Base-by-base conservation (phyloP, 2,888 invertebrate species). In the Notodonta ziczac region DNA sequence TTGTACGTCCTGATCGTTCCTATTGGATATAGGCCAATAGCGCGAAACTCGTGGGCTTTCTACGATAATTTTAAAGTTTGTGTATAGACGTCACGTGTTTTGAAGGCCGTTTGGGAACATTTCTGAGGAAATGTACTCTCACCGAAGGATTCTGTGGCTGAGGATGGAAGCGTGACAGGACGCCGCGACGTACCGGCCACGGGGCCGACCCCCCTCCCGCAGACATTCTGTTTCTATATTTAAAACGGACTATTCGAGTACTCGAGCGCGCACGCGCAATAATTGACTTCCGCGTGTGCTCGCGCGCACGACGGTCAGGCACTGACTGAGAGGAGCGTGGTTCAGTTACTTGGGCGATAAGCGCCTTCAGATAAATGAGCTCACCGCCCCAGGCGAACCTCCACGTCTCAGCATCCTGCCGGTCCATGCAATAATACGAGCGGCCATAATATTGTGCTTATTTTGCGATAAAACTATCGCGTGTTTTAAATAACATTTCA, bases 101-200 rank as follows among this genome's bases (percentile, higher is more conserved):
- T 73, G 81, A 85, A 87, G 86, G 85, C 82, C 80, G 81, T 69
- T 63, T 66, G 69, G 60, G 78, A 82, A 80, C 78, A 82, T 83
- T 82, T 80, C 78, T 73, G 67, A 81, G 74, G 80, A 84, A 87
- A 81, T 73, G 69, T 76, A 83, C 84, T 87, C 91, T 92, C 90
- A 93, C 93, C 93, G 85, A 86, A 89, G 92, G 89, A 86, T 89
- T 85, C 75, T 83, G 83, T 72, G 83, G 77, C 76, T 85, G 87
- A 78, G 87, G 86, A 76, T 87, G 76, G 82, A 89, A 93, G 78
- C 93, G 92, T 82, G 91, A 84, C 84, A 92, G 90, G 89, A 93
- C 89, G 87, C 91, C 95, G 78, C 95, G 95, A 79, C 94, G 95
- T 75, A 97, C 95, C 70, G 96, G 96, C 97, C 97, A 97, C 85